Base-by-base conservation (phyloP, 2,113 vertebrate genomes). In the Mesembrinibis cayennensis region DNA sequence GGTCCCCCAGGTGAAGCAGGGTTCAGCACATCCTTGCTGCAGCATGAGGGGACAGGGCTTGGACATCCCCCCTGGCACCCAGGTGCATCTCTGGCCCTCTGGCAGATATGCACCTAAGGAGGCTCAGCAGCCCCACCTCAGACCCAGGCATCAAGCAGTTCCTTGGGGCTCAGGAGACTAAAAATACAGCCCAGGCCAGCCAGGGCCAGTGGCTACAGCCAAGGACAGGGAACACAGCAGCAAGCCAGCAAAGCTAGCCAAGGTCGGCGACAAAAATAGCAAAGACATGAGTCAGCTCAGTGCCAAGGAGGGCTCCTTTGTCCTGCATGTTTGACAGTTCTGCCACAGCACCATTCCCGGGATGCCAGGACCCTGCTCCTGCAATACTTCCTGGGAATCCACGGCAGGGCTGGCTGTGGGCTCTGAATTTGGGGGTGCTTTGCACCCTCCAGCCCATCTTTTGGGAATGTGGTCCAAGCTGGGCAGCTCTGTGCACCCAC, bases 401-500 rank as follows among this genome's bases (percentile, higher is more conserved):
- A 62, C 4, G 2, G 63, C 49, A 89, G 49, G 63, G 45, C 2
- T 2, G 40, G 55, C 81, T 49, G 49, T 8, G 65, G 38, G 26
- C 65, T 94, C 17, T 44, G 74, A 72, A 71, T 45, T 1, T 5
- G 10, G 38, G 30, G 32, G 11, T 45, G 50, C 42, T 78, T 73
- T 88, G 79, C 67, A 80, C 67, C 44, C 58, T 86, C 71, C 16
- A 6, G 29, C 36, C 27, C 49, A 9, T n/a, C 40, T 42, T 45
- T 11, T 7, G 15, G 49, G 36, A 73, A 56, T 3, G 5, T 17
- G 10, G 30, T 7, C 44, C 52, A n/a, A 77, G 58, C 32, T 61
- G 27, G 29, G 66, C 72, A 82, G 63, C 61, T 36, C 47, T 56
- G 40, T 34, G 62, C 70, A 97, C 96, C 44, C 95, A 99, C 99